These are phyloP conservation scores for Neolamprologus sp. DNA, from an alignment of 2,113 vertebrate species.

Conservation along the genomic window DNA sequence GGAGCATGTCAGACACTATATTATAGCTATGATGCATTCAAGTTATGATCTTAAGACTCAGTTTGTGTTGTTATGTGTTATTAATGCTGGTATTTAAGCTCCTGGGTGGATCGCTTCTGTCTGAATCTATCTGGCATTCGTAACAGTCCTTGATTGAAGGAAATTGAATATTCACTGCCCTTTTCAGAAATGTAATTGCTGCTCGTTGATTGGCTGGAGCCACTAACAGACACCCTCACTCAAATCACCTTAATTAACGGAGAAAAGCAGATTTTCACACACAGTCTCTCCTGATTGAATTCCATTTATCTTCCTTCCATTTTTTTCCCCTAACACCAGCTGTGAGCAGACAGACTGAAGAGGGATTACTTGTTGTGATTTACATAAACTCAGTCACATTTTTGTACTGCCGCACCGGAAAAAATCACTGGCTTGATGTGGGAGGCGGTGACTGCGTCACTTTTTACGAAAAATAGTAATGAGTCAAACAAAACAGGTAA, in stretches of 20 bases:
- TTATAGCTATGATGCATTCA: background rate
- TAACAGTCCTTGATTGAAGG: background rate
- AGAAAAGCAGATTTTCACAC: slow-evolving; percentile 30
- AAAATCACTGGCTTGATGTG: background rate
- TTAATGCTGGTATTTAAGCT: background rate
- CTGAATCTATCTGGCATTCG: background rate
- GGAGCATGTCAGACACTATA: background rate
- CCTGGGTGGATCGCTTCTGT: background rate
- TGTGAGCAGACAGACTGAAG: slow-evolving; percentile 19
- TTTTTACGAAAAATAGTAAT: background rate
- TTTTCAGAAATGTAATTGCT: slow-evolving; percentile 15
- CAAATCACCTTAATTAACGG: slow-evolving; percentile 33
- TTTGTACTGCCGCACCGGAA: background rate
- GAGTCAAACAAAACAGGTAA: background rate
- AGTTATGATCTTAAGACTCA: background rate
- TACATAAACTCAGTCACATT: background rate
- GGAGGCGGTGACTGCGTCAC: background rate
- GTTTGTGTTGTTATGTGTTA: background rate
- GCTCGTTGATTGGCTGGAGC: slow-evolving; percentile 21
- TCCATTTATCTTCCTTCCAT: background rate
- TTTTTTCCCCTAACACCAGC: slow-evolving; percentile 2
- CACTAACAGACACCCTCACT: background rate
- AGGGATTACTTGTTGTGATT: slow-evolving; percentile 27
- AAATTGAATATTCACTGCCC: slow-evolving; percentile 12
- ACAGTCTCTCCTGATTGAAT: slow-evolving; percentile 36